A percentile compares a stretch with the other conserved stretches of the same genome.
These are phyloP conservation scores for Todus mexicanus DNA, from an alignment of 2,797 vertebrate species.

Conservation along the genomic window DNA sequence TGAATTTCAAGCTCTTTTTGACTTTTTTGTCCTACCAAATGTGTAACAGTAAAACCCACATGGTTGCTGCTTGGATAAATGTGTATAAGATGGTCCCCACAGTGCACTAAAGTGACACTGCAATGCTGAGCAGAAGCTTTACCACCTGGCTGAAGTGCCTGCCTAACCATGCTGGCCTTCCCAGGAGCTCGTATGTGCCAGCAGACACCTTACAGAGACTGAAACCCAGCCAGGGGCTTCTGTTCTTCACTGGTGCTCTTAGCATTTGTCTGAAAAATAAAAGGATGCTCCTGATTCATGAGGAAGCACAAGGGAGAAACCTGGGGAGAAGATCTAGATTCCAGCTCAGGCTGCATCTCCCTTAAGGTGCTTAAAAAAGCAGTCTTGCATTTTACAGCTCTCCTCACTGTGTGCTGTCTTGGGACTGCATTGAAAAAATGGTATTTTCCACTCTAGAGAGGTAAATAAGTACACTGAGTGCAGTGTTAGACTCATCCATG, in stretches of 20 bases:
- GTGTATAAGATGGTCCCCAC: rapidly evolving
- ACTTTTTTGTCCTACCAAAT: background rate
- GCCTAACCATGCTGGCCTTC: background rate
- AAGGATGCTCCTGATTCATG: background rate
- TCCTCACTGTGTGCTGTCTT: background rate
- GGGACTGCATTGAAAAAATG: background rate
- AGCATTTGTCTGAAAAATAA: background rate
- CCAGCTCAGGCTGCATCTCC: background rate
- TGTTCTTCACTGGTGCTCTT: background rate
- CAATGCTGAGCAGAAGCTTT: rapidly evolving
- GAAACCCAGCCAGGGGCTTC: background rate
- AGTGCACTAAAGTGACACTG: background rate
- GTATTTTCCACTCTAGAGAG: background rate
- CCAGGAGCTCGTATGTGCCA: background rate
- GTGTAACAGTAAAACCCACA: background rate
- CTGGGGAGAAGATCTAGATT: background rate
- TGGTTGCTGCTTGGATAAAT: background rate
- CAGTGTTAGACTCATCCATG: background rate
- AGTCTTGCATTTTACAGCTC: background rate
- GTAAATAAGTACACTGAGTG: background rate
- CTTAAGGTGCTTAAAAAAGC: background rate
- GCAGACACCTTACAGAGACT: background rate
- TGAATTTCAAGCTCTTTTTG: background rate
- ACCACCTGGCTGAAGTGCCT: background rate
- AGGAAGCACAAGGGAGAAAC: background rate